Percentiles rank a stretch among this genome's conserved stretches.
phyloP scores from a whole-genome alignment of 1,140 invertebrate genomes.

The Drosophila prosaltans region DNA sequence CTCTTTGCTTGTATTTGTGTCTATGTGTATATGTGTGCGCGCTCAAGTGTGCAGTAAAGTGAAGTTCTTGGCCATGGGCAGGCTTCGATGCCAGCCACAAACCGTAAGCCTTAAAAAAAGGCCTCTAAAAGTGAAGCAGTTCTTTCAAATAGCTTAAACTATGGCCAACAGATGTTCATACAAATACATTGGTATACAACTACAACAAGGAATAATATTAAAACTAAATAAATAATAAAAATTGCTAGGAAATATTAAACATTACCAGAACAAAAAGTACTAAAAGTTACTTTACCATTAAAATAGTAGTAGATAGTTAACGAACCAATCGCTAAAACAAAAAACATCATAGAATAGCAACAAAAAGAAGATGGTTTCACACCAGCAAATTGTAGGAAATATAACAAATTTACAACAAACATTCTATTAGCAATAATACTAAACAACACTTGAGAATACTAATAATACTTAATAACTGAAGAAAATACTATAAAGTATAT shows the following conservation, averaged over 20 bases:
- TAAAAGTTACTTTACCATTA: not conserved
- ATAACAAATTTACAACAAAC: too few relatives aligned
- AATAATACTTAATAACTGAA: too few relatives aligned
- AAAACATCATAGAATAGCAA: not conserved
- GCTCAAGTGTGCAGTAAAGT: conserved; percentile 59
- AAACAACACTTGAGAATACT: too few relatives aligned
- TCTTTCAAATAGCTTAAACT: not conserved
- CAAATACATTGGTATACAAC: too few relatives aligned
- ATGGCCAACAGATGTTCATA: too few relatives aligned
- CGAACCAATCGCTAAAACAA: not conserved
- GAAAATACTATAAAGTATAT: too few relatives aligned
- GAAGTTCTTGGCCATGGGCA: conserved; percentile 78
- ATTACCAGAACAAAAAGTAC: not conserved
- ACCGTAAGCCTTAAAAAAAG: conserved; percentile 31
- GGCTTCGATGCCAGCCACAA: conserved; percentile 38
- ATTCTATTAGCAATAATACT: too few relatives aligned
- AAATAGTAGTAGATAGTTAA: not conserved
- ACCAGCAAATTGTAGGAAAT: too few relatives aligned
- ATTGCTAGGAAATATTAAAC: not conserved
- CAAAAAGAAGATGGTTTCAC: too few relatives aligned
- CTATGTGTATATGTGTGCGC: conserved; percentile 39
- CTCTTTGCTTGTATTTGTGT: conserved; percentile 19
- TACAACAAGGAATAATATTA: too few relatives aligned
- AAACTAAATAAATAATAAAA: too few relatives aligned
- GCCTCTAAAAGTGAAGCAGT: conserved; percentile 34